phyloP scores from a whole-genome alignment of 2,797 vertebrate species.

The Myripristis jacobus region DNA sequence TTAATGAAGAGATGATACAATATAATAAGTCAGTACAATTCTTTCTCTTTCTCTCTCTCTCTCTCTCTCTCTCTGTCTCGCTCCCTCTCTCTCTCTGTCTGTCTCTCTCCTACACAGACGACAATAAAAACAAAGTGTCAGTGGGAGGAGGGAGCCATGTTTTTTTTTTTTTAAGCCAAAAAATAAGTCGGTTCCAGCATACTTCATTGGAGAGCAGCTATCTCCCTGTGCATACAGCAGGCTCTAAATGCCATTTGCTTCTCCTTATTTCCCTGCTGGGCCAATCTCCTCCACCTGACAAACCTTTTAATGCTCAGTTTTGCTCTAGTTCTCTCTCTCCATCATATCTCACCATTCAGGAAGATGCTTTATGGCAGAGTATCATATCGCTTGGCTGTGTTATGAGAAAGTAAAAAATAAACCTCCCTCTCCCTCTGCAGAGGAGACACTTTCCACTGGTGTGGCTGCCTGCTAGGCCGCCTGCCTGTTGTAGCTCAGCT shows the following conservation, averaged over 20 bases:
- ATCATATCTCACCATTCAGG: slow-evolving; percentile 37
- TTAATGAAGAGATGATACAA: slow-evolving; percentile 10
- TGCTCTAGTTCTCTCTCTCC: slow-evolving; percentile 47
- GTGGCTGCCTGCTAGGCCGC: slow-evolving; percentile 14
- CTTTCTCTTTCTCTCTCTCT: slow-evolving; percentile 15
- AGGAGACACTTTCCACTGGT: slow-evolving; percentile 11
- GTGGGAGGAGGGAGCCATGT: slow-evolving; percentile 29
- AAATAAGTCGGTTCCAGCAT: slow-evolving; percentile 34
- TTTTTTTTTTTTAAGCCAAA: slow-evolving; percentile 6
- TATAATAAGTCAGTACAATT: slow-evolving; percentile 1
- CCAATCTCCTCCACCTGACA: slow-evolving; percentile 50
- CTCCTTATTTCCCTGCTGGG: slow-evolving; percentile 35
- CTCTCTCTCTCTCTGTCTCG: too few species aligned
- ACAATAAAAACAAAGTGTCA: slow-evolving; percentile 35
- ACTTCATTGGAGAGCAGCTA: slow-evolving; percentile 44
- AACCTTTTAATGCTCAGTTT: slow-evolving; percentile 53
- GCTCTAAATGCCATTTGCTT: slow-evolving; percentile 57
- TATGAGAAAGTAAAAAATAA: slow-evolving; percentile 8
- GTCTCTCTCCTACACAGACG: slow-evolving; percentile 31
- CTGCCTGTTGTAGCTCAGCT: slow-evolving; percentile 18
- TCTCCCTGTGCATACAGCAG: slow-evolving; percentile 46
- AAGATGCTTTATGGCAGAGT: slow-evolving; percentile 40
- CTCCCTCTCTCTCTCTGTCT: slow-evolving; percentile 10
- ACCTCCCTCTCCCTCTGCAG: neutral
- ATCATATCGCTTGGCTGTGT: slow-evolving; percentile 29